phyloP scores from a whole-genome alignment of 2,113 vertebrate genomes.

The Catagonus wagneri region DNA sequence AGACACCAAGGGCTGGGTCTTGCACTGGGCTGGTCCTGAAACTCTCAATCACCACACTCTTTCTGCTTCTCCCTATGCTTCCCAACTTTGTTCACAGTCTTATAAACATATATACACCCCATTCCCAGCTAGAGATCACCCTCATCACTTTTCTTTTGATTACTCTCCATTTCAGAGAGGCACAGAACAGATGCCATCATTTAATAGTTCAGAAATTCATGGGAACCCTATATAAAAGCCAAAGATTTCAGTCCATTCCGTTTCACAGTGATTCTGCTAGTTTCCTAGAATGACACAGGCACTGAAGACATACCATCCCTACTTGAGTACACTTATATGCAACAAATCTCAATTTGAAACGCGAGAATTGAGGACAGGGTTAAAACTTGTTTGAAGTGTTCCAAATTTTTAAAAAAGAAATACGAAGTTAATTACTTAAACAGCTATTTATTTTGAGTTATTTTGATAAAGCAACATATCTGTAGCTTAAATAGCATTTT shows the following conservation, averaged over 20 bases:
- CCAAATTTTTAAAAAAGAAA: not conserved
- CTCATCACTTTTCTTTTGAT: not conserved
- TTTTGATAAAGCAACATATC: not conserved
- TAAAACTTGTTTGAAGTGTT: not conserved
- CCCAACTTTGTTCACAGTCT: not conserved
- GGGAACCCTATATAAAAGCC: not conserved
- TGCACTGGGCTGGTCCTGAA: not conserved
- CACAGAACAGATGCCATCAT: not conserved
- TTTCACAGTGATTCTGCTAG: no score
- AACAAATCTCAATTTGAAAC: not conserved
- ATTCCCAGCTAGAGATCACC: not conserved
- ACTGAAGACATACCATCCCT: rapidly evolving
- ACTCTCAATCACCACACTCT: not conserved
- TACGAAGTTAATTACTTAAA: not conserved
- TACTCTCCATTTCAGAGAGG: no score
- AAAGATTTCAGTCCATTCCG: not conserved
- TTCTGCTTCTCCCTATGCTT: not conserved
- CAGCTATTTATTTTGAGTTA: not conserved
- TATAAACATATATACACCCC: not conserved
- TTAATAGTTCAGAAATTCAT: not conserved
- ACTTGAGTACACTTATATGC: rapidly evolving
- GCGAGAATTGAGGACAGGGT: not conserved
- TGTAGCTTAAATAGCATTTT: not conserved
- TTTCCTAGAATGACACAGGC: not conserved
- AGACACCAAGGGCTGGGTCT: not conserved